phyloP scores from a whole-genome alignment of 2,113 vertebrate genomes.

The Gracilinanus agilis region DNA sequence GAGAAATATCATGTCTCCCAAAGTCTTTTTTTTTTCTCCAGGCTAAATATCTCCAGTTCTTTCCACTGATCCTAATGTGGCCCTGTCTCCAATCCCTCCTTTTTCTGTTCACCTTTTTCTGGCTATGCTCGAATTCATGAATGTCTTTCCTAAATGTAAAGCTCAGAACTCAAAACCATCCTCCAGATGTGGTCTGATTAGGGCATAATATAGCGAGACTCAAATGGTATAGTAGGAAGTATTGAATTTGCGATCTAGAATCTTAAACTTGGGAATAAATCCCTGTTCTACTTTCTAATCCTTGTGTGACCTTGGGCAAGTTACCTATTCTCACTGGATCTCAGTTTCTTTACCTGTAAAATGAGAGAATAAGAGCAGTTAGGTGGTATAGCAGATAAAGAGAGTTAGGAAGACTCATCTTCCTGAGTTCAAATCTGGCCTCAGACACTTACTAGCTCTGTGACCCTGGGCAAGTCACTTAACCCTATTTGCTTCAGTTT shows the following conservation, averaged over 20 bases:
- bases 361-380: neutral
- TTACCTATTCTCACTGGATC: neutral
- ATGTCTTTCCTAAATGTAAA: neutral
- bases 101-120: neutral
- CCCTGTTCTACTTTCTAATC: neutral
- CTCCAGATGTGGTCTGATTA: neutral
- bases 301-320: neutral
- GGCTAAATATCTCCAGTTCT: neutral
- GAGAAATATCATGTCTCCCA: neutral
- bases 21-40: neutral
- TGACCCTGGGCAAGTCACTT: too few relatives aligned
- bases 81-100: neutral
- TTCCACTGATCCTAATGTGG: neutral
- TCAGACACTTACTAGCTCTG: too few relatives aligned
- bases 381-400: too few relatives aligned
- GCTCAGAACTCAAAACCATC: neutral
- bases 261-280: neutral
- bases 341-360: neutral
- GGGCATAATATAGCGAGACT: neutral
- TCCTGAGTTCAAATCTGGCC: too few relatives aligned
- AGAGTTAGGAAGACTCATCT: too few relatives aligned
- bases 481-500: too few relatives aligned
- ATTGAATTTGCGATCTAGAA: neutral
- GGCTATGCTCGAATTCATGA: neutral
- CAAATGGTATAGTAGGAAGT: neutral